Percentiles rank a stretch among this genome's conserved stretches.
These are phyloP conservation scores for Sylvia borin DNA, from an alignment of 2,797 vertebrate genomes.

Conservation along the genomic window DNA sequence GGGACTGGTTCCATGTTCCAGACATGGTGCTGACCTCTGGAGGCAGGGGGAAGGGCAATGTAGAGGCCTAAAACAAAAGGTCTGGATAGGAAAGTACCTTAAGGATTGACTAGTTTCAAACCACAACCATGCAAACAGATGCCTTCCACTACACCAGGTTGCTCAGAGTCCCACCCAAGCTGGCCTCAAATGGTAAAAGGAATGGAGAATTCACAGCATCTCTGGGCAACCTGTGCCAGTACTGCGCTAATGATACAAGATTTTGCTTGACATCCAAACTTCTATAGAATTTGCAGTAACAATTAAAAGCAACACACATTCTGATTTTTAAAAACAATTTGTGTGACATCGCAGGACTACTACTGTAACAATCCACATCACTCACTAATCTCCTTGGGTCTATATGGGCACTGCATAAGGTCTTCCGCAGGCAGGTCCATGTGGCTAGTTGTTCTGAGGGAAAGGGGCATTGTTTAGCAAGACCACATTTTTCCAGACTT, in stretches of 20 bases:
- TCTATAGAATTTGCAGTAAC: background rate
- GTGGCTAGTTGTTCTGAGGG: background rate
- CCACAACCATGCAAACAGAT: background rate
- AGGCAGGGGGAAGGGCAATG: fast-evolving
- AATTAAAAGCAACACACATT: background rate
- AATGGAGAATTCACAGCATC: background rate
- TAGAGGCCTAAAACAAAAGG: background rate
- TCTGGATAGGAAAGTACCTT: background rate
- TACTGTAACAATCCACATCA: background rate
- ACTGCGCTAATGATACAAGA: background rate
- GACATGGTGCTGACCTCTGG: background rate
- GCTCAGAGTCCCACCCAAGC: background rate
- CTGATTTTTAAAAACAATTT: background rate
- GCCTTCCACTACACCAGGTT: background rate
- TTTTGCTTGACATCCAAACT: background rate
- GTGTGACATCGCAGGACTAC: background rate
- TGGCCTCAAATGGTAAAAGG: background rate
- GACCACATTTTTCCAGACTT: background rate
- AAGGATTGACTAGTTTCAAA: background rate
- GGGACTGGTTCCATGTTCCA: background rate
- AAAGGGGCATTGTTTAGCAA: background rate
- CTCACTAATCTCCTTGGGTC: background rate
- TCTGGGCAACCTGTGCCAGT: background rate
- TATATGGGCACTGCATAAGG: fast-evolving
- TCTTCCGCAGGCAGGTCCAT: background rate